Evolutionary conservation across 1,140 invertebrate species (phyloP).

Genomic region (Mycetomoellerius zeteki): DNA sequence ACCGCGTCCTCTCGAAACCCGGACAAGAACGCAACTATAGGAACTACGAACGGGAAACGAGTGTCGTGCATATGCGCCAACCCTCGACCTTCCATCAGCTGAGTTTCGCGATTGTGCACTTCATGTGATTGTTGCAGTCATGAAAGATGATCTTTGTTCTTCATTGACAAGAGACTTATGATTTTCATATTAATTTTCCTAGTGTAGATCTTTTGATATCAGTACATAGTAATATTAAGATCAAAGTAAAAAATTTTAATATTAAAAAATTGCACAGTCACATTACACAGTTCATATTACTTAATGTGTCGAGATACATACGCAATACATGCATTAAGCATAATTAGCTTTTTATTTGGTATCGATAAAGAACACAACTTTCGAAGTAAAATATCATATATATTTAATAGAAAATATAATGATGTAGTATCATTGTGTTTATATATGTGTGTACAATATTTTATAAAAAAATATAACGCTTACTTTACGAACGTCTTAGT

Average conservation of each 20-base stretch:
- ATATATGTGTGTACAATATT: background rate
- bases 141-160: background rate
- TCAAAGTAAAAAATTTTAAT: background rate
- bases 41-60: conserved; percentile 80
- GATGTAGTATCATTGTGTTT: background rate
- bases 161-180: background rate
- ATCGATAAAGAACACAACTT: background rate
- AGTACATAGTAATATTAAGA: background rate
- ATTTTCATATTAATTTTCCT: background rate
- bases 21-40: conserved; percentile 85
- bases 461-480: background rate
- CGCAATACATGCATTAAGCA: background rate
- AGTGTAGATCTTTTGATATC: background rate
- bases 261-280: background rate
- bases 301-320: background rate
- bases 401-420: conserved; percentile 4
- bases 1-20: conserved; percentile 84
- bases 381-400: background rate
- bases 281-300: background rate
- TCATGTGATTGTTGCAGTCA: background rate
- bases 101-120: conserved; percentile 5
- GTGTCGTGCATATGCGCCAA: conserved; percentile 68
- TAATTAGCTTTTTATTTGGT: conserved; percentile 11
- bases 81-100: conserved; percentile 56
- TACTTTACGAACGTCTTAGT: background rate